Conservation (phyloP, 2,797 vertebrate genomes). For the Malurus splendens region DNA sequence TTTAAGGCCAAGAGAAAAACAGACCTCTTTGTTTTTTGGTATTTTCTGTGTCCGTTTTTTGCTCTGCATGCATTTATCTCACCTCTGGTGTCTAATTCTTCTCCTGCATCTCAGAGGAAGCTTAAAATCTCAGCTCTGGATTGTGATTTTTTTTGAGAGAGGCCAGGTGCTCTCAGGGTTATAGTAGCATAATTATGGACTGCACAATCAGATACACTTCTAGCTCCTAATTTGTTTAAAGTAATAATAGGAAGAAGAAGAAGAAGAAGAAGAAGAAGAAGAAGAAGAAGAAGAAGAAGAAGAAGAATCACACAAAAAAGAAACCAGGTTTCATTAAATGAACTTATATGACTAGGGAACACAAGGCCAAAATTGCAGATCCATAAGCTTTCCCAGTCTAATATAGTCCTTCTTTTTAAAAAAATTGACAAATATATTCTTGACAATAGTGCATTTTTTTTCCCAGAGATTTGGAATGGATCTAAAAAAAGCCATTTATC, state of each 20-base stretch:
- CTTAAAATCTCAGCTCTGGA: neutral
- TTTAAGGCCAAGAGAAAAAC: neutral
- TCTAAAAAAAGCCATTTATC: neutral
- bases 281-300: neutral
- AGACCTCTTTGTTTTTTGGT: neutral
- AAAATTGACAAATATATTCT: neutral
- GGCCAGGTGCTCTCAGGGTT: neutral
- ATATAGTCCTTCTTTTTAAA: neutral
- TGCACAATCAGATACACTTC: neutral
- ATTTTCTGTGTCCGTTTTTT: neutral
- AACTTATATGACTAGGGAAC: neutral
- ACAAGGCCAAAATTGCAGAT: neutral
- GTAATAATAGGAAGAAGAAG: neutral
- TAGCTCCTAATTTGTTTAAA: neutral
- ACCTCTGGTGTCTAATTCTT: neutral
- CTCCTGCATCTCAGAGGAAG: neutral
- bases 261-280: neutral
- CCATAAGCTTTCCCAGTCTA: neutral
- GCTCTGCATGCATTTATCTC: accelerated
- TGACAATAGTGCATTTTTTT: neutral
- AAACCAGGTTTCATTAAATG: neutral
- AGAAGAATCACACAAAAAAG: neutral
- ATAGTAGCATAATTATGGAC: accelerated
- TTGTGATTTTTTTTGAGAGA: neutral
- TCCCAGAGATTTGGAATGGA: neutral